These are phyloP conservation scores for Nylanderia fulva DNA, from an alignment of 1,140 invertebrate species.

Conservation along the genomic window DNA sequence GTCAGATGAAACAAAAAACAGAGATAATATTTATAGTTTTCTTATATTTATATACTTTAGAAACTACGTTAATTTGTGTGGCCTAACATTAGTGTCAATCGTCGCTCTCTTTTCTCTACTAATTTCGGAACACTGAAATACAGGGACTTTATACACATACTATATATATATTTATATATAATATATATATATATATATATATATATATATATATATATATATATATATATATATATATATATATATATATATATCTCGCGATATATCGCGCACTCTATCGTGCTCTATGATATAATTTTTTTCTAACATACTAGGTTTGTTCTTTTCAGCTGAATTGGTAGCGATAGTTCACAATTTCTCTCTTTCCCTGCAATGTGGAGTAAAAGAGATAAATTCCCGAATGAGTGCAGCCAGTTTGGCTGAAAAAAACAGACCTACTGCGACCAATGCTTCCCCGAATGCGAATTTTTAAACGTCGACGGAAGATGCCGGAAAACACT, in stretches of 20 bases:
- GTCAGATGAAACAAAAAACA: background rate
- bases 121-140: conserved; percentile 36
- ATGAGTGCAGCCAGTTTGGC: too few species aligned
- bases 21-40: background rate
- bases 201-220: conserved; percentile 10
- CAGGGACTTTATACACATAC: conserved; percentile 22
- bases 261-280: conserved; percentile 19
- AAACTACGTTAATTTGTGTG: conserved; percentile 5
- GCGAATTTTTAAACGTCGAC: background rate
- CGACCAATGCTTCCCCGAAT: conserved; percentile 3
- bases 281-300: conserved; percentile 34
- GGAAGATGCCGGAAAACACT: background rate
- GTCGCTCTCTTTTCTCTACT: conserved; percentile 4
- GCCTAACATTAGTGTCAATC: background rate
- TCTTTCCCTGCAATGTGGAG: too few species aligned
- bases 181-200: conserved; percentile 12
- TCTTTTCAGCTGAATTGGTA: too few species aligned
- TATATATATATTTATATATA: conserved; percentile 12
- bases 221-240: conserved; percentile 16
- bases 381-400: too few species aligned
- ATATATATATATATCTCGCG: conserved; percentile 8
- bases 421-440: too few species aligned
- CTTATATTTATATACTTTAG: conserved; percentile 11
- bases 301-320: conserved; percentile 20
- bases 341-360: too few species aligned